Percentiles rank a stretch among this genome's conserved stretches.
phyloP scores from a whole-genome alignment of 2,797 vertebrate genomes.

The Myoxocephalus aenaeus region DNA sequence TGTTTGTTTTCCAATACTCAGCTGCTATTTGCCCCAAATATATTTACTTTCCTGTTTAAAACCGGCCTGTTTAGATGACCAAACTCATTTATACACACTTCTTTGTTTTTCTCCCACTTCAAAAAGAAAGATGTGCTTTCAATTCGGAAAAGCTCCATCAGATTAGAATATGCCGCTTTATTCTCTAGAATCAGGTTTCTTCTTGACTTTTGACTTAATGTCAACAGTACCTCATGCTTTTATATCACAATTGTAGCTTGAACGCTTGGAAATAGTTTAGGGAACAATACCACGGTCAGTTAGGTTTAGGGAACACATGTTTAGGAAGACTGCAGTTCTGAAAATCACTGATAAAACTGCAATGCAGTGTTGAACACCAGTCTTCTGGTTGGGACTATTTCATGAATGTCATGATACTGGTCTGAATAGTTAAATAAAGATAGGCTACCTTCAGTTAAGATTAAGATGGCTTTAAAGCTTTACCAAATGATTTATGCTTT shows the following conservation, averaged over 20 bases:
- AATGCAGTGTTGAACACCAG: no score
- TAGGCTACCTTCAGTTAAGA: no score
- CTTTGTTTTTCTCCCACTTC: neutral
- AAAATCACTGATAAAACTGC: no score
- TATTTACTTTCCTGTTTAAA: neutral
- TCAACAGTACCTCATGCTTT: neutral
- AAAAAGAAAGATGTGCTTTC: neutral
- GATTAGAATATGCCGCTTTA: neutral
- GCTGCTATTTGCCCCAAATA: conserved; percentile 2
- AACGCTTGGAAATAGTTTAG: neutral
- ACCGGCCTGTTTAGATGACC: neutral
- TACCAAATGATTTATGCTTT: no score
- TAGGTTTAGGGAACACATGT: no score
- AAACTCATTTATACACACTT: neutral
- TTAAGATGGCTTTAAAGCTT: no score
- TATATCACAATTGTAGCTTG: neutral
- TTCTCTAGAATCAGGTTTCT: neutral
- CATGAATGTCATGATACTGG: no score
- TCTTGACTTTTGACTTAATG: neutral
- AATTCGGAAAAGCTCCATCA: neutral
- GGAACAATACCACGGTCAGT: neutral
- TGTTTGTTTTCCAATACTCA: neutral
- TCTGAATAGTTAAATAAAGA: no score
- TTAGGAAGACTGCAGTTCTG: no score
- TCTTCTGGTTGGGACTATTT: no score